Conservation (phyloP, 2,797 vertebrate genomes). For the Centropyge bicolor region DNA sequence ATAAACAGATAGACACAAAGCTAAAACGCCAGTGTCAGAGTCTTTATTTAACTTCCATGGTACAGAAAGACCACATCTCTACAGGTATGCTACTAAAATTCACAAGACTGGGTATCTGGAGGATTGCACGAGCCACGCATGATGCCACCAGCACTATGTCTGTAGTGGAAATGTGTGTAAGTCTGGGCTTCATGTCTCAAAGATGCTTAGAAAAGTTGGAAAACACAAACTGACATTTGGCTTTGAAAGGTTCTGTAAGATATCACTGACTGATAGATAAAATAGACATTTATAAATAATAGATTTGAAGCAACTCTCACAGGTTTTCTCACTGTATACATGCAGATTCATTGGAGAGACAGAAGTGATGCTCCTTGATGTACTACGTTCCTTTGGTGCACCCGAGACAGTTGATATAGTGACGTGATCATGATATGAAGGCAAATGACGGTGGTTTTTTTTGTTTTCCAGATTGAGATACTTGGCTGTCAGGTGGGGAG, state of each 20-base stretch:
- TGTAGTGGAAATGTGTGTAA: constrained; percentile 65
- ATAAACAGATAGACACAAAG: constrained; percentile 71
- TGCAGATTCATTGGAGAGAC: constrained; percentile 66
- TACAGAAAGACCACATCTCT: constrained; percentile 83
- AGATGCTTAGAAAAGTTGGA: constrained; percentile 71
- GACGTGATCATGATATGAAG: constrained; percentile 31
- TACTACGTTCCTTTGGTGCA: constrained; percentile 59
- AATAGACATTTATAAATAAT: constrained; percentile 78
- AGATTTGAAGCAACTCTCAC: constrained; percentile 64
- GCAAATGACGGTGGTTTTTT: constrained; percentile 26
- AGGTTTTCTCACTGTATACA: constrained; percentile 64
- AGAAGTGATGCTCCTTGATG: constrained; percentile 55
- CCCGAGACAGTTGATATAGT: constrained; percentile 44
- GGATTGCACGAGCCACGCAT: constrained; percentile 76
- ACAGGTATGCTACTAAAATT: constrained; percentile 83
- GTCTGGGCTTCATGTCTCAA: constrained; percentile 62
- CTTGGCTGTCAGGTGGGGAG: constrained; percentile 44
- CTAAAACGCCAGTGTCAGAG: constrained; percentile 80
- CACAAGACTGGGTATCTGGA: constrained; percentile 81
- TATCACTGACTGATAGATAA: constrained; percentile 72
- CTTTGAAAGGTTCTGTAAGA: constrained; percentile 65
- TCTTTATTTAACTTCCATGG: constrained; percentile 85
- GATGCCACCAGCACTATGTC: constrained; percentile 77
- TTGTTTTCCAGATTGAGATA: constrained; percentile 53
- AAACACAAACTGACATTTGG: constrained; percentile 63